Percentiles rank a stretch among this genome's conserved stretches.
Evolutionary conservation across 2,113 vertebrate genomes (phyloP).

Genomic region (Calidris pugnax): DNA sequence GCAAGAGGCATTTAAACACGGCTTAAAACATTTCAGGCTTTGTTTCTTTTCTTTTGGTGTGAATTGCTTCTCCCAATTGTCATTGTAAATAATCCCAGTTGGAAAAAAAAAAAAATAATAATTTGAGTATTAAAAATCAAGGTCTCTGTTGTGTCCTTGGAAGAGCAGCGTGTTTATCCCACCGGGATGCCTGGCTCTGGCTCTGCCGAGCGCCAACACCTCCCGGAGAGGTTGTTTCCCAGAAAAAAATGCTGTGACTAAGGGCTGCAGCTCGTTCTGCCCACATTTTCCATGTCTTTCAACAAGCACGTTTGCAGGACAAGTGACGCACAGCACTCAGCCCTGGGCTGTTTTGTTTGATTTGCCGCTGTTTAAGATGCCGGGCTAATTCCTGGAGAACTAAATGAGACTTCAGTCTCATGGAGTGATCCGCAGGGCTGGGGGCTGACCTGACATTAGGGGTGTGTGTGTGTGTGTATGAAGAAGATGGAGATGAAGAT

Average conservation of each 20-base stretch:
- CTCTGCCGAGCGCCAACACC: background rate
- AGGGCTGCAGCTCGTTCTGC: background rate
- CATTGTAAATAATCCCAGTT: background rate
- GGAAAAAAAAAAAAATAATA: background rate
- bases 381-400: background rate
- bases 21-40: background rate
- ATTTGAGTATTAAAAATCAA: background rate
- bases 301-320: background rate
- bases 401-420: background rate
- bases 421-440: background rate
- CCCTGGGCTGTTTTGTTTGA: background rate
- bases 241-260: background rate
- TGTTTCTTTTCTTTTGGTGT: background rate
- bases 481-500: background rate
- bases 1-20: background rate
- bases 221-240: background rate
- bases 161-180: background rate
- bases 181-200: background rate
- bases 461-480: too few species aligned
- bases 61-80: background rate
- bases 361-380: background rate
- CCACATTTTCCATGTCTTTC: background rate
- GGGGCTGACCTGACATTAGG: background rate
- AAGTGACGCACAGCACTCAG: background rate
- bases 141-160: background rate